These are phyloP conservation scores for Mustelus asterias DNA, from an alignment of 2,113 vertebrate genomes.

Conservation along the genomic window DNA sequence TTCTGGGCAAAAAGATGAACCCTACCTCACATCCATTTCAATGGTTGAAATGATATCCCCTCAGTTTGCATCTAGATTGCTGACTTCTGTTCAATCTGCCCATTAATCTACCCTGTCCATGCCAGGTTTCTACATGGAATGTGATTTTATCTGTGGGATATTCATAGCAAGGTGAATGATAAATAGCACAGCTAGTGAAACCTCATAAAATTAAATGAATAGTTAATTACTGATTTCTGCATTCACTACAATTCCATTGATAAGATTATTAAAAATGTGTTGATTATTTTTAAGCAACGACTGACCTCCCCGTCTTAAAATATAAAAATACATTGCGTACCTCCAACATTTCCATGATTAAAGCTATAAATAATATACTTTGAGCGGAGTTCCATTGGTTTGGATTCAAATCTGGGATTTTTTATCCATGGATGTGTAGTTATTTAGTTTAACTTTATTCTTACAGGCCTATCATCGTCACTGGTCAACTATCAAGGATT, in stretches of 20 bases:
- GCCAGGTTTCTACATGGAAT: not conserved
- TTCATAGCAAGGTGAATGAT: not conserved
- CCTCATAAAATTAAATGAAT: slow-evolving; percentile 2
- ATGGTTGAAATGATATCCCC: not conserved
- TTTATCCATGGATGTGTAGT: not conserved
- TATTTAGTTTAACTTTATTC: not conserved
- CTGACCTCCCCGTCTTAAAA: not conserved
- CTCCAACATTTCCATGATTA: not conserved
- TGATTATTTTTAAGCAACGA: not conserved
- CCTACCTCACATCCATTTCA: not conserved
- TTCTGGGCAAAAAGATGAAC: not conserved
- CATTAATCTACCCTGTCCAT: not conserved
- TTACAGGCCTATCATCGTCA: not conserved
- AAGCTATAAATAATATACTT: not conserved
- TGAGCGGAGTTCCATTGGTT: not conserved
- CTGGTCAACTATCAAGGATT: not conserved
- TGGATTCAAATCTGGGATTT: not conserved
- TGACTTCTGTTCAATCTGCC: not conserved
- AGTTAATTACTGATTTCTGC: not conserved
- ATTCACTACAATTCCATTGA: not conserved
- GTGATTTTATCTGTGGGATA: not conserved
- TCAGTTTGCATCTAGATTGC: not conserved
- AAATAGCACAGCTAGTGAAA: not conserved
- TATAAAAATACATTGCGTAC: not conserved
- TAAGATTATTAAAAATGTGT: not conserved